These are phyloP conservation scores for Chondrilla cf. caribensis DNA, from an alignment of 37 sponge, comb jelly and placozoan species.

Conservation along the genomic window DNA sequence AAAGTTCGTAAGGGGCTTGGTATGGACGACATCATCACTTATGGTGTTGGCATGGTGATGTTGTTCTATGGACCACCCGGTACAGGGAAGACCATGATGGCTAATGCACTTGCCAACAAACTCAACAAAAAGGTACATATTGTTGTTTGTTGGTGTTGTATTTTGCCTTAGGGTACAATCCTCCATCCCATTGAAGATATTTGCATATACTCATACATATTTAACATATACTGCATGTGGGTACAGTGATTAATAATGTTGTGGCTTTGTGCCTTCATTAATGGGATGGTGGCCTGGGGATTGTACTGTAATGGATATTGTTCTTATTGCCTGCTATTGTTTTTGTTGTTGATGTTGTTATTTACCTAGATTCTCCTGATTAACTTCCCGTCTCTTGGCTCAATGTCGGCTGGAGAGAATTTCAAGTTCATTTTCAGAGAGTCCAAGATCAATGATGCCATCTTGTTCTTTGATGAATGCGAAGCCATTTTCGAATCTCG, in stretches of 20 bases:
- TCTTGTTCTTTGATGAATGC: conserved; percentile 91
- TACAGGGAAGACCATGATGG: conserved; percentile 91
- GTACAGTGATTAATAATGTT: too few relatives aligned
- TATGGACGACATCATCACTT: conserved; percentile 80
- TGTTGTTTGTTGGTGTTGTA: too few relatives aligned
- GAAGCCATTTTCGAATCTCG: conserved; percentile 84
- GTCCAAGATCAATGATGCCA: conserved; percentile 90
- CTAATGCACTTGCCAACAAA: conserved; percentile 81
- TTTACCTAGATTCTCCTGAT: conserved; percentile 61
- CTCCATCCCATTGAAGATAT: too few relatives aligned
- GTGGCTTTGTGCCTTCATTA: too few relatives aligned
- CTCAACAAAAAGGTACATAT: conserved; percentile 64
- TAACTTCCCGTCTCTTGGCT: conserved; percentile 80
- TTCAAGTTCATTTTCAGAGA: conserved; percentile 87
- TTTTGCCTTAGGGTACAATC: too few relatives aligned
- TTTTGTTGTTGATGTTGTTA: too few relatives aligned
- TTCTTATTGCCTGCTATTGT: too few relatives aligned
- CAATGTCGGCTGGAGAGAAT: conserved; percentile 82
- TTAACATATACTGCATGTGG: too few relatives aligned
- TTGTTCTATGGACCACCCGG: conserved; percentile 84
- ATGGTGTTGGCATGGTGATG: conserved; percentile 84
- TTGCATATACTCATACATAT: too few relatives aligned
- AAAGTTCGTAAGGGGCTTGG: conserved; percentile 65
- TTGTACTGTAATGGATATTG: too few relatives aligned
- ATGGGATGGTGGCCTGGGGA: too few relatives aligned